Base-by-base conservation (phyloP, 2,797 vertebrate genomes). In the Otolemur crassicaudatus region DNA sequence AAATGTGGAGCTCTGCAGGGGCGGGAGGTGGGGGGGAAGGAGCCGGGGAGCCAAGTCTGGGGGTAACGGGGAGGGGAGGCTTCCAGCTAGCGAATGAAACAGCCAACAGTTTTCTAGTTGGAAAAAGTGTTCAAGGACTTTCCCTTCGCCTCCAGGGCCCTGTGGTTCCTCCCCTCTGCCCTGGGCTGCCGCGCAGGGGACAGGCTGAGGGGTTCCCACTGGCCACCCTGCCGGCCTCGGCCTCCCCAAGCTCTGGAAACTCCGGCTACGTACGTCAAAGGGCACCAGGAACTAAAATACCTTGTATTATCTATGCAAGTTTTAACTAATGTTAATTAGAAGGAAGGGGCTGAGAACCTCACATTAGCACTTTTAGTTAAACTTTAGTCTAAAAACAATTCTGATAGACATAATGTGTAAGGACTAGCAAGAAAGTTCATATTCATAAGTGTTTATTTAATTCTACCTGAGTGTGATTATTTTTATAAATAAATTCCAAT, bases 81-180 rank as follows among this genome's bases (percentile, higher is more conserved):
- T 73, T 94, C 91, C 75, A 93, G 86, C 86, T 97, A 83, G 91
- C 86, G 95, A 97, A 97, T 86, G 61, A 97, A 96, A 89, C 86
- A 95, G 94, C 4, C 86, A 93, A 94, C 76, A 69, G 72, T 89
- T 72, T 94, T 49, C 83, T 76, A 43, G 63, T 79, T 91, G 91
- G 87, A 67, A 91, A 94, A 94, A 90, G 49, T 86, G 56, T 87
- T 93, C 73, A 94, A 88, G 86, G 63, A n/a, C 69, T 97, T 93
- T 61, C 82, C 69, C 91, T 84, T 37, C 65, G 67, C 91, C 58
- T 88, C 72, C n/a, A 82, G 56, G 1, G n/a, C 87, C 14, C 1
- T 79, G 63, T 95, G 58, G 85, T 90, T 91, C 81, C 37, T 84
- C 31, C 73, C 49, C 49, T 53, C 14, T 53, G 49, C 49, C 14